Conservation (phyloP, 2,113 vertebrate genomes). For the Gavialis gangeticus region DNA sequence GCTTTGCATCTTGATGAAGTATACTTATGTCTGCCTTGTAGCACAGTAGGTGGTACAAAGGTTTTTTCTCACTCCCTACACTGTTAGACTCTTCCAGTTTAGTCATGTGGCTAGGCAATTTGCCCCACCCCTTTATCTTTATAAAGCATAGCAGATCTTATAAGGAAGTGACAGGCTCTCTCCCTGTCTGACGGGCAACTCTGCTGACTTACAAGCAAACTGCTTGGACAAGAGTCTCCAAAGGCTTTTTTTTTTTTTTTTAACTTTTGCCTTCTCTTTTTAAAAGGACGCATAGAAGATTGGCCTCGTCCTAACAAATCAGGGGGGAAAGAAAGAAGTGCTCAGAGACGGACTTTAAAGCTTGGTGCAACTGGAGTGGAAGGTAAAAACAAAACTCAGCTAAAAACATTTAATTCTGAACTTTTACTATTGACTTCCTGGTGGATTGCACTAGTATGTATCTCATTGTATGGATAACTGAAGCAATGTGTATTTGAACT, state of each 20-base stretch:
- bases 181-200: neutral
- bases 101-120: neutral
- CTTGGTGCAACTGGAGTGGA: accelerated
- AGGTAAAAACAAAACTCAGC: neutral
- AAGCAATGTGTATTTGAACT: neutral
- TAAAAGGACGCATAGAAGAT: neutral
- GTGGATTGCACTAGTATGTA: neutral
- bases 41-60: neutral
- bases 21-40: neutral
- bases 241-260: neutral
- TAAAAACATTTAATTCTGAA: neutral
- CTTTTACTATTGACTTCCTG: neutral
- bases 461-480: neutral
- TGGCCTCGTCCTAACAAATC: neutral
- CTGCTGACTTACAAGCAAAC: neutral
- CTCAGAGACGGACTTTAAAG: neutral
- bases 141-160: neutral
- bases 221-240: neutral
- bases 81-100: neutral
- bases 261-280: neutral
- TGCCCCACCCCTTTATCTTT: neutral
- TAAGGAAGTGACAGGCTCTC: neutral
- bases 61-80: neutral
- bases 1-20: neutral
- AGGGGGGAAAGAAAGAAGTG: neutral